Conservation (phyloP, 2,113 vertebrate species). For the Romanogobio albipinnatus region DNA sequence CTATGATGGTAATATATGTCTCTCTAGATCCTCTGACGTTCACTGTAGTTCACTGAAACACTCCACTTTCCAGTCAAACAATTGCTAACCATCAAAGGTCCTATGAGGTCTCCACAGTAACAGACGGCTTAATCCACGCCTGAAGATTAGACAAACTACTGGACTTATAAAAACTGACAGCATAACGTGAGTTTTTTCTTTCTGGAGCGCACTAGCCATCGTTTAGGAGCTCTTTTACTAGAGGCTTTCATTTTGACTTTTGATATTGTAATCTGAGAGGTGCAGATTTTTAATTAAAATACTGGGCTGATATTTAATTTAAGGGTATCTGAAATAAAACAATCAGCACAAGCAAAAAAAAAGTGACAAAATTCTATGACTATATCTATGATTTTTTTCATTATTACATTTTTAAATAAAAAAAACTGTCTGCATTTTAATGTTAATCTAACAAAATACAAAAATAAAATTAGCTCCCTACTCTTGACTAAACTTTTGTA, state of each 20-base stretch:
- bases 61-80: conserved; percentile 46
- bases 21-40: conserved; percentile 36
- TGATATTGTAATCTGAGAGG: not conserved
- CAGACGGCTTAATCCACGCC: conserved; percentile 34
- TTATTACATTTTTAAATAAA: too few relatives aligned
- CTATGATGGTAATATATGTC: conserved; percentile 48
- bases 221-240: conserved; percentile 12
- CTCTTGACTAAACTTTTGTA: too few relatives aligned
- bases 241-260: conserved; percentile 9
- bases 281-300: not conserved
- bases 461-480: too few relatives aligned
- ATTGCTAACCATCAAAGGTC: conserved; percentile 46
- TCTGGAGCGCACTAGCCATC: not conserved
- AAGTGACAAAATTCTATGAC: too few relatives aligned
- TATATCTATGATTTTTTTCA: too few relatives aligned
- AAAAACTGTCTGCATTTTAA: too few relatives aligned
- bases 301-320: not conserved
- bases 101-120: conserved; percentile 46
- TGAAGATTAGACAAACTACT: conserved; percentile 10
- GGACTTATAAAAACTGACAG: conserved; percentile 33
- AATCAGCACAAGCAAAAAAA: not conserved
- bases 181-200: conserved; percentile 30
- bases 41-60: conserved; percentile 18
- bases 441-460: too few relatives aligned
- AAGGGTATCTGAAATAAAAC: not conserved